Percentiles rank a stretch among this genome's conserved stretches.
phyloP scores from a whole-genome alignment of 2,888 invertebrate species.

The Exocentrus adspersus region DNA sequence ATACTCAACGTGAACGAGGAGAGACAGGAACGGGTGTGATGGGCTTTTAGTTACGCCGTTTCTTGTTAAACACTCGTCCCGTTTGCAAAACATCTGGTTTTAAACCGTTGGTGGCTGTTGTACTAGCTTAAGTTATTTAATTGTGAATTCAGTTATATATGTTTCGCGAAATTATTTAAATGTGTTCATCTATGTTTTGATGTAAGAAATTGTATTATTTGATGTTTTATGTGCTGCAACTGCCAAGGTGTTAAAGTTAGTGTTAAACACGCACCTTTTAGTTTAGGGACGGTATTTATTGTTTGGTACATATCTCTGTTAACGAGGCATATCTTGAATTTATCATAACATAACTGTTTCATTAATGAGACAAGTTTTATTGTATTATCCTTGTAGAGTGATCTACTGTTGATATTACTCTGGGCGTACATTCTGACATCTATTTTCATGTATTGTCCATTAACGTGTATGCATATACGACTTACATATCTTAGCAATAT shows the following conservation, averaged over 20 bases:
- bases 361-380: slow-evolving; percentile 10
- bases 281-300: neutral
- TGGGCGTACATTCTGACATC: neutral
- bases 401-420: slow-evolving; percentile 10
- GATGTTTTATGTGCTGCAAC: neutral
- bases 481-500: slow-evolving; percentile 21
- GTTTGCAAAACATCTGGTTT: neutral
- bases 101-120: neutral
- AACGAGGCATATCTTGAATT: slow-evolving; percentile 1
- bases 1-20: slow-evolving; percentile 46
- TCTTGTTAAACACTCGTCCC: neutral
- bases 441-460: slow-evolving; percentile 1
- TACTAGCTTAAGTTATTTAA: no score
- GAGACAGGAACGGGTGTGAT: slow-evolving; percentile 35
- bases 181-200: no score
- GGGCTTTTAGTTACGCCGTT: neutral
- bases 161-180: no score
- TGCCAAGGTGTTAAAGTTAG: neutral
- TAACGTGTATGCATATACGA: slow-evolving; percentile 5
- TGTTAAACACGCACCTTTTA: neutral
- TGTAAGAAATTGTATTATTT: neutral
- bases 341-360: neutral
- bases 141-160: no score
- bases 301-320: slow-evolving; percentile 1
- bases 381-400: slow-evolving; percentile 1